These are phyloP conservation scores for Myotis yumanensis DNA, from an alignment of 2,113 vertebrate genomes.

Conservation along the genomic window DNA sequence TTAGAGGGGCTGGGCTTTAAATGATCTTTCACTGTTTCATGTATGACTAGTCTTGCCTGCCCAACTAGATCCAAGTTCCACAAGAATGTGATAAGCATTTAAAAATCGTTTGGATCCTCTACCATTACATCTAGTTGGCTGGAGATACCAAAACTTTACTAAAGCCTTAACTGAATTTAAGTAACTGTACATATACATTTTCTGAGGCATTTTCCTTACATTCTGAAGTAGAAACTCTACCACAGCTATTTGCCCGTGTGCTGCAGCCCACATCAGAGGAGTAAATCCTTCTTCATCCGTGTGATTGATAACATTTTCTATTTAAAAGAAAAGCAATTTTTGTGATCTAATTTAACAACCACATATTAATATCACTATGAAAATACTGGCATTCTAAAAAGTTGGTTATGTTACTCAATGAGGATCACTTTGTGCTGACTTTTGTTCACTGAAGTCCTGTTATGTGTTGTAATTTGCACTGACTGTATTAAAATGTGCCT, in stretches of 20 bases:
- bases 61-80: background rate
- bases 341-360: constrained; percentile 74
- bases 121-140: constrained; percentile 8
- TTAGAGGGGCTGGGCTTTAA: background rate
- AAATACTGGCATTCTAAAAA: constrained; percentile 56
- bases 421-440: constrained; percentile 2
- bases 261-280: constrained; percentile 98
- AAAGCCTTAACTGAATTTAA: constrained; percentile 24
- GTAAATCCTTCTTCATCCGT: constrained; percentile 99
- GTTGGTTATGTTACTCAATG: background rate
- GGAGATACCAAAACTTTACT: constrained; percentile 26
- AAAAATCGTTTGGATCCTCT: background rate
- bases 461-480: background rate
- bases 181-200: constrained; percentile 45
- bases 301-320: constrained; percentile 96
- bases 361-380: constrained; percentile 60
- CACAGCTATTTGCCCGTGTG: constrained; percentile 98
- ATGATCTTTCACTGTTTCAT: background rate
- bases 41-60: background rate
- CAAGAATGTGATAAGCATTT: background rate
- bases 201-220: constrained; percentile 84
- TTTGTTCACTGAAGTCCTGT: background rate
- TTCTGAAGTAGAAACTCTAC: constrained; percentile 99
- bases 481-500: constrained; percentile 2
- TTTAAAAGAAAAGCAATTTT: constrained; percentile 80